Evolutionary conservation across 1,140 invertebrate species (phyloP), one percentile per base, ranked within the genome.

Genomic region (Tribolium madens): DNA sequence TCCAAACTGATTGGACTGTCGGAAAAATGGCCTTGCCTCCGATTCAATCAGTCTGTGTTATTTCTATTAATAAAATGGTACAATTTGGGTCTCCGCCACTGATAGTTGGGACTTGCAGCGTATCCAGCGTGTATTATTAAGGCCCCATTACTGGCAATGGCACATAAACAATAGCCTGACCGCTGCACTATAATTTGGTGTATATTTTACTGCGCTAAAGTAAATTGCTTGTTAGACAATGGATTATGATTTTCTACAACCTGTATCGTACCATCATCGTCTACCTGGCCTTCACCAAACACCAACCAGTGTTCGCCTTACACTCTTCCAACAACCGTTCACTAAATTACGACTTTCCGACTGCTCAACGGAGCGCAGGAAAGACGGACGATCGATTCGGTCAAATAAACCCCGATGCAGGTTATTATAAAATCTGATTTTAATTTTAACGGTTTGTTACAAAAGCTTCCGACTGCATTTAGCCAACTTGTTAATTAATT

Each of bases 191-290:
- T 78, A 78, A 78, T 78, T 78, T 75, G 18, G 60, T 50, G 46
- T 75, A 57, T 70, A 71, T 76, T 78, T 78, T 78, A 78, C 71
- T 73, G 71, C 47, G 57, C 48, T 72, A 69, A 78, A 75, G 68
- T 75, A 78, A 78, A 78, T 78, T 78, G 76, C 76, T 78, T 74
- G 76, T 78, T 75, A 78, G 72, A 52, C 73, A 78, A 69, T 69
- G 64, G 46, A 60, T 78, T 74, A 68, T 69, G 42, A 74, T 74
- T 78, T 76, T 76, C 74, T 33, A 69, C 57, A 74, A 71, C 68
- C 68, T 48, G 47, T 50, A 72, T 52, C 46, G 21, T 14, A 17
- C 36, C 48, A 72, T 52, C 31, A 70, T 71, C 70, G 14, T 72
- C 70, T 75, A 75, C 53, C 50, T 64, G 64, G 69, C 71, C 47